phyloP scores from a whole-genome alignment of 2,888 invertebrate genomes.

The Lasioglossum zephyrum region DNA sequence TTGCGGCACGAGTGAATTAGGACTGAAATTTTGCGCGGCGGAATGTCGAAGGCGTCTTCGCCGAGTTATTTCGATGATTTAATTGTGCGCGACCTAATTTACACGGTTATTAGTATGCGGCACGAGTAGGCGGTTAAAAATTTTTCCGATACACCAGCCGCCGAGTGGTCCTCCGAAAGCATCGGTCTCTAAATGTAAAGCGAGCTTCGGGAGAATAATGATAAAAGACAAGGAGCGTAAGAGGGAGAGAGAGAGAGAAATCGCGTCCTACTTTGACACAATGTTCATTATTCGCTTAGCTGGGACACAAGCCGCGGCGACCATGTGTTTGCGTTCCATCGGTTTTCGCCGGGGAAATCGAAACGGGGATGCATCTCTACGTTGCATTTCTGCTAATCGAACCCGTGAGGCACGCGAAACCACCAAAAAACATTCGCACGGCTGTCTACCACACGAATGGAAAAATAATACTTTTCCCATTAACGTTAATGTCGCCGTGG shows the following conservation, averaged over 20 bases:
- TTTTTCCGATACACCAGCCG: slow-evolving; percentile 33
- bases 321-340: slow-evolving; percentile 43
- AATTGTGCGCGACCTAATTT: slow-evolving; percentile 42
- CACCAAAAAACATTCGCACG: not conserved
- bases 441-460: not conserved
- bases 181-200: slow-evolving; percentile 36
- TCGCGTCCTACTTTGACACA: slow-evolving; percentile 55
- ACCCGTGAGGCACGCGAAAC: not conserved
- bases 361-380: slow-evolving; percentile 2
- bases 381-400: slow-evolving; percentile 27
- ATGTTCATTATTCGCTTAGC: slow-evolving; percentile 57
- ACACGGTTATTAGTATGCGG: slow-evolving; percentile 28
- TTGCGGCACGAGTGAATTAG: not conserved
- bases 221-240: slow-evolving; percentile 13
- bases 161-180: slow-evolving; percentile 13
- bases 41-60: not conserved
- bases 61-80: not conserved
- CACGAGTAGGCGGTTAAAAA: slow-evolving; percentile 25
- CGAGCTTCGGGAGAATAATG: slow-evolving; percentile 24
- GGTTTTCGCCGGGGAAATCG: slow-evolving; percentile 33
- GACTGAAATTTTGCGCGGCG: not conserved
- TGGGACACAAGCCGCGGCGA: slow-evolving; percentile 4
- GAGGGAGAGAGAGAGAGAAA: slow-evolving; percentile 21
- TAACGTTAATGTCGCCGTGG: not conserved
- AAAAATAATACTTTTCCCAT: slow-evolving; percentile 1